These are phyloP conservation scores for Papilio gigon DNA, from an alignment of 2,888 invertebrate genomes.

Conservation along the genomic window DNA sequence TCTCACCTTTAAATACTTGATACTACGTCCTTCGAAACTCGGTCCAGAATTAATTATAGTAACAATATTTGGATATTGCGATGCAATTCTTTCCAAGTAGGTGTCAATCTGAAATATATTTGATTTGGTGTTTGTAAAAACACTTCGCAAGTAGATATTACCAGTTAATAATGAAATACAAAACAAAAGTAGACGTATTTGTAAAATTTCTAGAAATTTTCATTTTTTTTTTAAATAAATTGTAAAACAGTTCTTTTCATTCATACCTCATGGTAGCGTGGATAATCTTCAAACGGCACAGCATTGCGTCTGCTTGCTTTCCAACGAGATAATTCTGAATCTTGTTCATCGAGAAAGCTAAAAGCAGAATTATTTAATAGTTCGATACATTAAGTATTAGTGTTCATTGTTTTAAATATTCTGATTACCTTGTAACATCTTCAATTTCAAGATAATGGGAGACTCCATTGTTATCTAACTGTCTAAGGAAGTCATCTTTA, in stretches of 20 bases:
- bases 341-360: constrained; percentile 52
- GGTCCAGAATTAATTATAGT: constrained; percentile 81
- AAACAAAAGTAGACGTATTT: no score
- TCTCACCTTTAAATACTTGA: constrained; percentile 82
- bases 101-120: constrained; percentile 69
- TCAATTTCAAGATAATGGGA: constrained; percentile 53
- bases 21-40: constrained; percentile 81
- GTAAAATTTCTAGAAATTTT: no score
- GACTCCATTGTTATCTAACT: constrained; percentile 50
- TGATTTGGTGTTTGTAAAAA: not conserved
- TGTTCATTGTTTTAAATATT: not conserved
- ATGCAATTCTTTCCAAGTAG: constrained; percentile 74
- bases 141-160: not conserved
- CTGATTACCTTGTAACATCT: constrained; percentile 57
- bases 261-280: constrained; percentile 79
- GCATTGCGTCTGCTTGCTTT: constrained; percentile 44
- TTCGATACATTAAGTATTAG: not conserved
- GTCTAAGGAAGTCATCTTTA: constrained; percentile 46
- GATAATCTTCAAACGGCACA: constrained; percentile 83
- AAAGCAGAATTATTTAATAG: constrained; percentile 21
- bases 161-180: no score
- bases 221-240: no score
- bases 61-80: constrained; percentile 76
- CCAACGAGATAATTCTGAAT: constrained; percentile 47
- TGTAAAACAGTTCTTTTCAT: constrained; percentile 50